phyloP scores from a whole-genome alignment of 1,140 invertebrate genomes.

The Sinella curviseta region DNA sequence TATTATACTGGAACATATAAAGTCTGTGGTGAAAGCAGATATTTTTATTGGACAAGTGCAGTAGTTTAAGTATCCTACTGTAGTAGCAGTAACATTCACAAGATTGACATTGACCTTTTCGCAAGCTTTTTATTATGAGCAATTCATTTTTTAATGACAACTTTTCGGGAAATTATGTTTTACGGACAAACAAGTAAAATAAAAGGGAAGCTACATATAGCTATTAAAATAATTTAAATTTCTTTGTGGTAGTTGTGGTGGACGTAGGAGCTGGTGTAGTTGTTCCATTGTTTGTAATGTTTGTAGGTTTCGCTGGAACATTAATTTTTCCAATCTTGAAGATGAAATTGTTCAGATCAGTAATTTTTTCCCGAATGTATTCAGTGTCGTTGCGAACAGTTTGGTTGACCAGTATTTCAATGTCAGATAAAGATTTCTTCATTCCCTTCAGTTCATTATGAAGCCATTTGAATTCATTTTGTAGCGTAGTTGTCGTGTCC shows the following conservation, averaged over 20 bases:
- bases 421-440: not conserved
- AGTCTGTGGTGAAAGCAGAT: too few species aligned
- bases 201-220: too few species aligned
- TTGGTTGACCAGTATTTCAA: not conserved
- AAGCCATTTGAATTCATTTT: slow-evolving; percentile 17
- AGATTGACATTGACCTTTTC: too few species aligned
- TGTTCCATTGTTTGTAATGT: not conserved
- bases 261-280: not conserved
- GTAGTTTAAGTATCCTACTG: too few species aligned
- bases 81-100: too few species aligned
- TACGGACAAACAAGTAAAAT: too few species aligned
- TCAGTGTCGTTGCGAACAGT: not conserved
- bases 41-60: too few species aligned
- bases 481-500: not conserved
- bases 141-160: too few species aligned
- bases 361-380: not conserved
- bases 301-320: not conserved
- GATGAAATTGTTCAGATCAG: not conserved
- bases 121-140: too few species aligned
- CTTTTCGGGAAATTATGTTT: too few species aligned
- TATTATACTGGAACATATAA: too few species aligned
- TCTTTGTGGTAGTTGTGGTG: not conserved
- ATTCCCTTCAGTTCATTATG: slow-evolving; percentile 6
- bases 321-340: not conserved
- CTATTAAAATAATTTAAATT: not conserved